Evolutionary conservation across 2,113 vertebrate genomes (phyloP), one percentile per base, ranked within the genome.

Genomic region (Chionis minor): DNA sequence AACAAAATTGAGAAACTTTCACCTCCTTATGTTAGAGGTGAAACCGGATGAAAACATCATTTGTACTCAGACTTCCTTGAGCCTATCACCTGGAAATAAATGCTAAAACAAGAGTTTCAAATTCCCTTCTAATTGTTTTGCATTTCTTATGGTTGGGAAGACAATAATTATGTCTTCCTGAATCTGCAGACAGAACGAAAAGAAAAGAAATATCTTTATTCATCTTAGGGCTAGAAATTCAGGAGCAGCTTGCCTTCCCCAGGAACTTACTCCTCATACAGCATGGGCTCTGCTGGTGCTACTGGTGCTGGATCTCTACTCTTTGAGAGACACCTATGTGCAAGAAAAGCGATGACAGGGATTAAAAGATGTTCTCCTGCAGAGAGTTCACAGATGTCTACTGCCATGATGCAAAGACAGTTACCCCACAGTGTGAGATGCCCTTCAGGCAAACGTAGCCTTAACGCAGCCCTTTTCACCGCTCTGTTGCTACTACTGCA

Each of bases 271-370:
- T 38, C 8, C 42, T 42, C 12, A 32, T 45, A 14, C 4, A 70
- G 2, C 21, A 12, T 8, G 14, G n/a, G 28, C 21, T 52, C 35
- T 40, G 21, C 24, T 66, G 62, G 24, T 19, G 27, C 0, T 1
- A 5, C 24, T 9, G 14, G 8, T 51, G 24, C 23, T 51, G 45
- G 45, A 28, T 90, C 23, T 23, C 27, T 20, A 4, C 51, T 38
- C 23, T 58, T 21, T 28, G 44, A 69, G 38, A 74, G 44, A 71
- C 10, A 21, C 32, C 13, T n/a, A 2, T 55, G n/a, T 51, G 24
- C 45, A 62, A 52, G 54, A 63, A n/a, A 80, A 22, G 2, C 15
- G 10, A 8, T 33, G 47, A 58, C 26, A 83, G 8, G 8, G n/a
- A 17, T 9, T 35, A 55, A 66, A 66, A 27, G 32, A 18, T 55